A percentile compares a stretch with the other conserved stretches of the same genome.
Conservation (phyloP, 2,113 vertebrate species). For the Cinclus cinclus region DNA sequence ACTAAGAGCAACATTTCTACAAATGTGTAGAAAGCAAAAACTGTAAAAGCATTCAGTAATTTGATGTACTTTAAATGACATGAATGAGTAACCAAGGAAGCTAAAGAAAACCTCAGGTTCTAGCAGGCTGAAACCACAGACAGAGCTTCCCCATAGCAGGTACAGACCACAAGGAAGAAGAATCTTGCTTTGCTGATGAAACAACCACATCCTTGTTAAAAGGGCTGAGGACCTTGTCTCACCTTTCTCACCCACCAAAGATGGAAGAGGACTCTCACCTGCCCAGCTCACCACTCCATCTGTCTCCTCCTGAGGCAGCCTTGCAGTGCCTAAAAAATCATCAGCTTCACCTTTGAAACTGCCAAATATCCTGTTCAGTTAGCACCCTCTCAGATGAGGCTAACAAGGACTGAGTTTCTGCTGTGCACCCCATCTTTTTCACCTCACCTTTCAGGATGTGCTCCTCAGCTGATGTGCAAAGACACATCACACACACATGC, state of each 20-base stretch:
- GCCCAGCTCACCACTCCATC: background rate
- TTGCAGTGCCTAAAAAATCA: background rate
- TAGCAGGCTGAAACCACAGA: background rate
- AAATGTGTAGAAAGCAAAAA: background rate
- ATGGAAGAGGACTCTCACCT: background rate
- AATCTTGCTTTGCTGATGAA: background rate
- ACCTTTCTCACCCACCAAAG: background rate
- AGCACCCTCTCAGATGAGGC: background rate
- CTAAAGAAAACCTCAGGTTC: slow-evolving; percentile 16
- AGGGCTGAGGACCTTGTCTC: background rate
- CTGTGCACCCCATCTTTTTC: background rate
- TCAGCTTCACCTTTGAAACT: background rate
- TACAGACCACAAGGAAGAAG: background rate
- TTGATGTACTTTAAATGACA: background rate
- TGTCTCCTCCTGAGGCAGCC: background rate
- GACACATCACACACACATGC: rapidly evolving
- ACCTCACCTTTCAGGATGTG: background rate
- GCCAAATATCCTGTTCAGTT: background rate
- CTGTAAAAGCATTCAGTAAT: background rate
- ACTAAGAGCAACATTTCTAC: background rate
- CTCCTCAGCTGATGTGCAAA: background rate
- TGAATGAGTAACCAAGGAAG: slow-evolving; percentile 17
- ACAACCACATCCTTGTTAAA: background rate
- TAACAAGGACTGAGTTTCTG: background rate
- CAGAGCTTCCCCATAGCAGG: background rate